phyloP scores from a whole-genome alignment of 1,140 invertebrate genomes.

The Leptopilina boulardi region DNA sequence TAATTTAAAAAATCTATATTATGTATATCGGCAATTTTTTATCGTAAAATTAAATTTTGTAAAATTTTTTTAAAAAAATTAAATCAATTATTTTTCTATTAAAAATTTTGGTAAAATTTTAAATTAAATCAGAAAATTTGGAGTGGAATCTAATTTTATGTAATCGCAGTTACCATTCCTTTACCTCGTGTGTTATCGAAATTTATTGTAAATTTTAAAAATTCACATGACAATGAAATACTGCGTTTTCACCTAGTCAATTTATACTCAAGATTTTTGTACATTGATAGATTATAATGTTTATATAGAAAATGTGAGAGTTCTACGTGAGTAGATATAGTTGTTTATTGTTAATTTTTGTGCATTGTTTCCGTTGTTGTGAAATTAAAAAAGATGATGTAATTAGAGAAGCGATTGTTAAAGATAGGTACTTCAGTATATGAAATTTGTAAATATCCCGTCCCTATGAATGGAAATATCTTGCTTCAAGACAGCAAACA shows the following conservation, averaged over 20 bases:
- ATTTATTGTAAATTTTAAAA: neutral
- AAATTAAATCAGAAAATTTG: neutral
- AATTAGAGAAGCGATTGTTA: conserved; percentile 13
- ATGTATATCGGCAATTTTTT: conserved; percentile 24
- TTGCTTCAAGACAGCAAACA: conserved; percentile 22
- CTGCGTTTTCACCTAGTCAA: conserved; percentile 73
- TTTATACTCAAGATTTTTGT: conserved; percentile 42
- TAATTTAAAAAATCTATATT: conserved; percentile 12
- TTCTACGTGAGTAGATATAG: conserved; percentile 39
- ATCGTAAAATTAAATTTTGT: neutral
- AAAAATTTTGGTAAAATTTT: neutral
- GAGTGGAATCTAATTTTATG: neutral
- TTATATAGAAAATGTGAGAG: conserved; percentile 10
- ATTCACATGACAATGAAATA: conserved; percentile 44
- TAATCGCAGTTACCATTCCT: conserved; percentile 18
- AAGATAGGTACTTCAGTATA: neutral
- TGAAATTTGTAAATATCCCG: conserved; percentile 16
- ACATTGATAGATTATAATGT: conserved; percentile 35
- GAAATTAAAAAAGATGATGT: conserved; percentile 4
- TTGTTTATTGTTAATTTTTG: conserved; percentile 31
- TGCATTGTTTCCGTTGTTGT: conserved; percentile 21
- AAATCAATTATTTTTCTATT: conserved; percentile 7
- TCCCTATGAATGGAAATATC: conserved; percentile 23
- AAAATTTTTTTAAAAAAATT: neutral
- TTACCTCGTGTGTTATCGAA: neutral